Base-by-base conservation (phyloP, 2,113 vertebrate genomes). In the Penelope pileata region DNA sequence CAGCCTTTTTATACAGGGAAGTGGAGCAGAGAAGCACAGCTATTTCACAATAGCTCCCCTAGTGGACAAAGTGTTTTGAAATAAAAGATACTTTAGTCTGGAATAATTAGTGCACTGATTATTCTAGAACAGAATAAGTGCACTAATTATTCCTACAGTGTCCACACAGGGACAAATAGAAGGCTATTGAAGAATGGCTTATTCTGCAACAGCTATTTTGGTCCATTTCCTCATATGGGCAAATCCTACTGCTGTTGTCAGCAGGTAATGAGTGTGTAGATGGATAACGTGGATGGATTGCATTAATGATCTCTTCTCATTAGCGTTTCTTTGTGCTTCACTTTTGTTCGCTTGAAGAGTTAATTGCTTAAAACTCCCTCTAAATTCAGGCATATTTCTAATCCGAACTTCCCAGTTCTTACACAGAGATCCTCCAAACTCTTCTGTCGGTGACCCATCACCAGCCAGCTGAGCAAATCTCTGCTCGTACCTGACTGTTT, bases 301-400 rank as follows among this genome's bases (percentile, higher is more conserved):
- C 95, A 84, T 92, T 95, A 96, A 96, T 96, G 91, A 96, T 96
- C 86, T 94, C 91, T 94, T 96, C 88, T 83, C 92, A 95, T 96
- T 94, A 96, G 95, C 64, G 88, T 77, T 92, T 94, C 92, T 95
- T 96, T 96, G 94, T 96, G 76, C 88, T 92, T 92, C 80, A 86
- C 94, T 96, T 96, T 94, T 95, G 95, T 96, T 75, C 47, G 29
- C 88, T 96, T 93, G 83, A 68, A 75, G 96, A 96, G 94, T 88
- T 96, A 96, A 96, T 95, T 96, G 95, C 95, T 94, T 90, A 96
- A 94, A 91, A 92, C 80, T 92, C 94, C 91, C 80, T 94, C 92
- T 90, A 90, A 93, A 92, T 1, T 67, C 79, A 88, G 88, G 66
- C 88, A 70, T 80, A 40, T 93, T 95, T 93, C 80, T 94, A 95